phyloP scores from a whole-genome alignment of 2,797 vertebrate species.

The Crax fasciolata region DNA sequence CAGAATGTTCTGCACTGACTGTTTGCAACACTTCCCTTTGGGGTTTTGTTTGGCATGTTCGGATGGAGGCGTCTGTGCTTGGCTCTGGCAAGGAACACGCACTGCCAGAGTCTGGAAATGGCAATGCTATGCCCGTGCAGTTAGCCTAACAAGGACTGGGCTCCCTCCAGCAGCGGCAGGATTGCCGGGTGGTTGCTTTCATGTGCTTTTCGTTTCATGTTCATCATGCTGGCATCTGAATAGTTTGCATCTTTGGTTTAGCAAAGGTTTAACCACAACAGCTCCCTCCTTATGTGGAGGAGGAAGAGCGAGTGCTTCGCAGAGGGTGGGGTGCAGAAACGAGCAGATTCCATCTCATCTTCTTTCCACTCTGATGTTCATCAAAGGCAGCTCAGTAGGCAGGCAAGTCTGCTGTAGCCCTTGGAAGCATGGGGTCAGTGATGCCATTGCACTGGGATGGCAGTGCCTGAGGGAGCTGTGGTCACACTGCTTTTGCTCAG shows the following conservation, averaged over 20 bases:
- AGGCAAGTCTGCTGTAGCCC: background rate
- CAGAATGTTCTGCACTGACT: background rate
- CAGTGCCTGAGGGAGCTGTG: fast-evolving
- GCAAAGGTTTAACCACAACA: conserved; percentile 9
- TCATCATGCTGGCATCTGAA: background rate
- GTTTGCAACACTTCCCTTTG: background rate
- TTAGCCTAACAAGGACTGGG: background rate
- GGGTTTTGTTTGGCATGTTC: background rate
- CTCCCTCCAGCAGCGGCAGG: background rate
- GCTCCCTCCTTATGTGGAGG: background rate
- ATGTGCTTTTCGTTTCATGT: background rate
- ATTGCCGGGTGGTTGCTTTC: conserved; percentile 20
- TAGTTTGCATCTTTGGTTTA: background rate
- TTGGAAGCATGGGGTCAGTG: background rate
- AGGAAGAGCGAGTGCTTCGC: background rate
- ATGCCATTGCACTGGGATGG: fast-evolving
- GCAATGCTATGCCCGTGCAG: background rate
- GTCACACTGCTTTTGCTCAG: background rate
- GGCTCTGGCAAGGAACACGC: background rate
- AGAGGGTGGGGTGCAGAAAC: conserved; percentile 16
- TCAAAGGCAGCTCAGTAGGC: background rate
- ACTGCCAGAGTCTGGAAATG: background rate
- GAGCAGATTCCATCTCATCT: conserved; percentile 32
- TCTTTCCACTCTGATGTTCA: conserved; percentile 18
- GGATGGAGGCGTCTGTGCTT: background rate